A percentile compares a stretch with the other conserved stretches of the same genome.
Evolutionary conservation across 2,888 invertebrate species (phyloP).

Genomic region (Rhyacophila evoluta): DNA sequence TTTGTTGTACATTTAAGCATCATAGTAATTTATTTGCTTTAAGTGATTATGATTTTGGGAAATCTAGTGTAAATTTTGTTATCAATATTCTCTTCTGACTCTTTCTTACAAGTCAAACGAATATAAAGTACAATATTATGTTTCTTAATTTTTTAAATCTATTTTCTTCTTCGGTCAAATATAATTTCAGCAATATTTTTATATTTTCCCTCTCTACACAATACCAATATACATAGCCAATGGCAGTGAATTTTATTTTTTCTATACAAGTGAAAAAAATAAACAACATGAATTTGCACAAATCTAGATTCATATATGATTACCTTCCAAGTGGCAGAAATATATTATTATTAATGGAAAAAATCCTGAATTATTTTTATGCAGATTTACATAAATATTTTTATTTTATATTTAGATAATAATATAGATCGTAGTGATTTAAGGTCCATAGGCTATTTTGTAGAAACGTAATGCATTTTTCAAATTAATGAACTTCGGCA

Average conservation of each 20-base stretch:
- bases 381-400: slow-evolving; percentile 19
- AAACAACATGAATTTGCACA: not conserved
- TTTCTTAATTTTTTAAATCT: not conserved
- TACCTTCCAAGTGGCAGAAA: not conserved
- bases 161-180: no score
- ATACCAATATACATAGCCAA: not conserved
- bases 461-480: not conserved
- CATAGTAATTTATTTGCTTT: no score
- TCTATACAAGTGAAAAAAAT: not conserved
- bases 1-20: no score
- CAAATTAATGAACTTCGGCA: not conserved
- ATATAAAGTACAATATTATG: not conserved
- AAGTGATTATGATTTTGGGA: no score
- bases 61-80: no score
- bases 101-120: no score
- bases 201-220: not conserved
- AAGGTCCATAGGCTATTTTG: slow-evolving; percentile 21
- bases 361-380: not conserved
- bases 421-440: not conserved
- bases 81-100: no score
- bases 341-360: slow-evolving; percentile 17
- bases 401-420: slow-evolving; percentile 22
- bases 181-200: not conserved
- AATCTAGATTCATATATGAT: slow-evolving; percentile 12
- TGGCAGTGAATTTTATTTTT: not conserved